Base-by-base conservation (phyloP, 2,113 vertebrate species). In the Oncorhynchus keta region DNA sequence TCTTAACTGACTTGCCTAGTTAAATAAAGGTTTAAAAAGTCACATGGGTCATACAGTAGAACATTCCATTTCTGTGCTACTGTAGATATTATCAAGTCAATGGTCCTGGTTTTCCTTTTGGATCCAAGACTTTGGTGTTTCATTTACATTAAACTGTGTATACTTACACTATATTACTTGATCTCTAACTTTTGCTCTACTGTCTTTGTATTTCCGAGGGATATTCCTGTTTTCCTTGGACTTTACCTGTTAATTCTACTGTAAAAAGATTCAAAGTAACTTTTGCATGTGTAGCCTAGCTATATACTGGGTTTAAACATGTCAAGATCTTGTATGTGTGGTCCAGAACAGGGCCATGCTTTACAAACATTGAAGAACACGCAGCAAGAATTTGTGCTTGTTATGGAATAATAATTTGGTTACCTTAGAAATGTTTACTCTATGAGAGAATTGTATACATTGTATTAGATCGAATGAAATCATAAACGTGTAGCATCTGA, bases 391-490 rank as follows among this genome's bases (percentile, higher is more conserved):
- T 72, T 81, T 80, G 30, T 76, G 79, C 61, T 68, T n/a, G 14
- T 51, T 26, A 80, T 81, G 14, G 77, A 83, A 86, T 68, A 39
- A 39, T 78, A 28, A 79, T 82, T 75, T 67, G 79, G 67, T 76
- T 85, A 76, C 83, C 84, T 72, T 81, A 3, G 2, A 86, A 86
- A 84, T 89, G 82, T 88, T 87, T 83, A 83, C 68, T 73, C 74
- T 68, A 88, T 84, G 48, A 68, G 28, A 72, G 77, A 85, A 87
- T 81, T 89, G 86, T 92, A 90, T 76, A 87, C 85, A 80, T 86
- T 92, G 83, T 89, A 88, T 88, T 86, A 85, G 70, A 85, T 83
- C 24, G 76, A 71, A 90, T 88, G 87, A 92, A 92, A 91, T 82
- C 66, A 79, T 68, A 68, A 68, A 68, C 66, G 30, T 68, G 18